Conservation (phyloP, 2,113 vertebrate species). For the Peromyscus maniculatus region DNA sequence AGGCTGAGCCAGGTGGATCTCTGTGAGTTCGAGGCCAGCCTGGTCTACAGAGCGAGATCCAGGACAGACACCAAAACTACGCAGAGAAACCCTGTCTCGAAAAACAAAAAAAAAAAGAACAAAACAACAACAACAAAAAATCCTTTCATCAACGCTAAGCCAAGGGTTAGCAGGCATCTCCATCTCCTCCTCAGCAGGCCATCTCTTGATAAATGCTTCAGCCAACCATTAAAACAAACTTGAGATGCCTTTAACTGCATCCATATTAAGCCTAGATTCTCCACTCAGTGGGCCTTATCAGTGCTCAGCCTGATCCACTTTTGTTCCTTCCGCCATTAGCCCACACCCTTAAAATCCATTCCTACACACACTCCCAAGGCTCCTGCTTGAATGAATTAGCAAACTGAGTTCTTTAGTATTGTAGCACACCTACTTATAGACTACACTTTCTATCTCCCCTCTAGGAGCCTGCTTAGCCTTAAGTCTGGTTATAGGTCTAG, state of each 20-base stretch:
- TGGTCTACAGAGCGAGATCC: too few relatives aligned
- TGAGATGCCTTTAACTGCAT: not conserved
- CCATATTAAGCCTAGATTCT: not conserved
- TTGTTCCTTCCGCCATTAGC: not conserved
- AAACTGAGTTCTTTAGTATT: not conserved
- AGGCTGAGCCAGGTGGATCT: too few relatives aligned
- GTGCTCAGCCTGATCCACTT: not conserved
- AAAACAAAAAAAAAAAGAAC: too few relatives aligned
- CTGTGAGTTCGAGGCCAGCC: too few relatives aligned
- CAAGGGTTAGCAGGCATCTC: not conserved
- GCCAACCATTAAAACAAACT: not conserved
- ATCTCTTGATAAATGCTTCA: not conserved
- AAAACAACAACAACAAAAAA: not conserved
- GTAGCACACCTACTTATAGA: not conserved
- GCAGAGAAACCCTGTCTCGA: too few relatives aligned
- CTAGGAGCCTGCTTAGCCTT: not conserved
- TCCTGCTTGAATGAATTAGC: not conserved
- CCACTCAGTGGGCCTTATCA: not conserved
- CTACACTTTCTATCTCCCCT: not conserved
- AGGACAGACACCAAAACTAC: too few relatives aligned
- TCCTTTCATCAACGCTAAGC: not conserved
- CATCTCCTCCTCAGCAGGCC: not conserved
- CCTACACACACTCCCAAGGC: not conserved
- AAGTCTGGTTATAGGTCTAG: not conserved
- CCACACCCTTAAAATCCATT: not conserved